A percentile compares a stretch with the other conserved stretches of the same genome.
phyloP scores from a whole-genome alignment of 2,113 vertebrate genomes.

The Phylloscopus trochiloides region DNA sequence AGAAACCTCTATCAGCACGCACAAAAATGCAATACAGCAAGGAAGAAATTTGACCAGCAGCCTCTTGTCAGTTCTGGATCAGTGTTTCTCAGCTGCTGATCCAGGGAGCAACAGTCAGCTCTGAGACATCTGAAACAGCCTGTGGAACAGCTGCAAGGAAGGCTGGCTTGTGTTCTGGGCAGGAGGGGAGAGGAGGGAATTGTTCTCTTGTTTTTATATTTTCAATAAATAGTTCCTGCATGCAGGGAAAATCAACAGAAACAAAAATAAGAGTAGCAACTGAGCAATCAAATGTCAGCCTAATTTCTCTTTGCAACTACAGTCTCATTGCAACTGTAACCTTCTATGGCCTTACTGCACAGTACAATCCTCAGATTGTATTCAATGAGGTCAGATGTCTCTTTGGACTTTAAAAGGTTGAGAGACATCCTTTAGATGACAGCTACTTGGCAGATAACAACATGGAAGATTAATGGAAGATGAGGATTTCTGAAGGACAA shows the following conservation, averaged over 20 bases:
- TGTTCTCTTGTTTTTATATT: neutral
- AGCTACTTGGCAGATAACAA: neutral
- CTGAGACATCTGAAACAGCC: neutral
- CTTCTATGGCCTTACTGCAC: neutral
- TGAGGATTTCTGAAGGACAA: conserved; percentile 32
- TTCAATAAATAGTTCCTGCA: neutral
- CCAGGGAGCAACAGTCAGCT: neutral
- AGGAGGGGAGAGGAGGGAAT: neutral
- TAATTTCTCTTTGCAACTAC: neutral
- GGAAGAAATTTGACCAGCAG: fast-evolving
- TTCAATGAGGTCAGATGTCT: conserved; percentile 4
- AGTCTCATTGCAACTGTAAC: neutral
- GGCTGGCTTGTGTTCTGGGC: neutral
- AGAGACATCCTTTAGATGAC: neutral
- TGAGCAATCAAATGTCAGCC: neutral
- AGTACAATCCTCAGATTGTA: neutral
- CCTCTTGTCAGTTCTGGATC: neutral
- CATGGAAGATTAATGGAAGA: neutral
- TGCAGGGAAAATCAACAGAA: neutral
- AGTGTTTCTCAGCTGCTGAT: neutral
- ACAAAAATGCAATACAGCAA: fast-evolving
- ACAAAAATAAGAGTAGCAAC: neutral
- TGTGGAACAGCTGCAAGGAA: neutral
- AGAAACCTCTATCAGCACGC: neutral
- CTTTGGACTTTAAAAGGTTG: neutral